Evolutionary conservation across 2,797 vertebrate species (phyloP).

Genomic region (Jordanella pulchra): DNA sequence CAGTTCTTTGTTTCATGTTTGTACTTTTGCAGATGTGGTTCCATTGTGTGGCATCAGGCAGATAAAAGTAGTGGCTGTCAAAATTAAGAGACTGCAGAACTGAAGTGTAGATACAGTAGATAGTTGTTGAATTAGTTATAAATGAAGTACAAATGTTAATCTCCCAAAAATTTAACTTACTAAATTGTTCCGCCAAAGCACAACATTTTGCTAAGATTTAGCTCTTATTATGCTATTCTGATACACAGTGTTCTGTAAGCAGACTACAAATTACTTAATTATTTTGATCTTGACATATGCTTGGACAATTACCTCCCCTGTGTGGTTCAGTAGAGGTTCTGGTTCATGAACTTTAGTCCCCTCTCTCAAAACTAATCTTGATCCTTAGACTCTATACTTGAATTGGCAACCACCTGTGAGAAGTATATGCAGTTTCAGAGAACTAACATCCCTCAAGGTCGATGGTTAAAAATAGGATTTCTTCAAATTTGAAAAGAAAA

Average conservation of each 20-base stretch:
- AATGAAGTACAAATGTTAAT: constrained; percentile 32
- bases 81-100: constrained; percentile 51
- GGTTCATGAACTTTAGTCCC: constrained; percentile 28
- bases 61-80: constrained; percentile 63
- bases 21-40: constrained; percentile 51
- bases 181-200: constrained; percentile 2
- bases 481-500: constrained; percentile 53
- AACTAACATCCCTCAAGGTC: constrained; percentile 55
- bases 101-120: constrained; percentile 60
- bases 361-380: constrained; percentile 44
- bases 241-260: constrained; percentile 33
- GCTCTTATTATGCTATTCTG: constrained; percentile 36
- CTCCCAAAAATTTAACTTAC: neutral
- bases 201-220: constrained; percentile 40
- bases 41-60: constrained; percentile 62
- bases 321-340: constrained; percentile 42
- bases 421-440: constrained; percentile 52
- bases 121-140: constrained; percentile 42
- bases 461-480: constrained; percentile 52
- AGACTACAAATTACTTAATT: constrained; percentile 38
- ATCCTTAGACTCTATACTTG: constrained; percentile 50
- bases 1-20: constrained; percentile 26
- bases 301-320: constrained; percentile 17
- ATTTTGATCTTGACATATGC: constrained; percentile 42
- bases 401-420: constrained; percentile 61